Percentiles rank a stretch among this genome's conserved stretches.
Conservation (phyloP, 2,113 vertebrate species). For the Actinemys pallida region DNA sequence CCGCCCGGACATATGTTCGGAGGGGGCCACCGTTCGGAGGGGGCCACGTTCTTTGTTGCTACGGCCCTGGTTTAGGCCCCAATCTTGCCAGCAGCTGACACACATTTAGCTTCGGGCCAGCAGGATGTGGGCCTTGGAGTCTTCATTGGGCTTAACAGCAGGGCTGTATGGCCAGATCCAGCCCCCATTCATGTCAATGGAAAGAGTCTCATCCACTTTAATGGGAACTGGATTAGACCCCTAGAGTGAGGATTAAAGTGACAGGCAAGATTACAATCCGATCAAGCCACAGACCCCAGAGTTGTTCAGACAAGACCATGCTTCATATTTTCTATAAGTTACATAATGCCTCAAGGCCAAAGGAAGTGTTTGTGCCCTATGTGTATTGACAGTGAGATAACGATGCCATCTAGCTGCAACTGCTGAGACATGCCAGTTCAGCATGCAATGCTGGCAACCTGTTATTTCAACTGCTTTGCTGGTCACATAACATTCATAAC, state of each 20-base stretch:
- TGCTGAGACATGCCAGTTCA: rapidly evolving
- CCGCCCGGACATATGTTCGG: no score
- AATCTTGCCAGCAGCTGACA: rapidly evolving
- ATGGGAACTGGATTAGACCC: rapidly evolving
- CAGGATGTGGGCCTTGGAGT: neutral
- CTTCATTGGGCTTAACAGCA: neutral
- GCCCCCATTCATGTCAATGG: neutral
- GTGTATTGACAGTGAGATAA: neutral
- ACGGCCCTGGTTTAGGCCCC: neutral
- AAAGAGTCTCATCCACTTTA: rapidly evolving
- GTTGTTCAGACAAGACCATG: rapidly evolving
- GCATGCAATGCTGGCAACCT: rapidly evolving
- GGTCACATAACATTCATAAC: neutral
- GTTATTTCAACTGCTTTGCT: rapidly evolving
- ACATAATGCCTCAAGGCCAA: neutral
- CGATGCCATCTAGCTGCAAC: slow-evolving; percentile 29
- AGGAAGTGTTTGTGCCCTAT: neutral
- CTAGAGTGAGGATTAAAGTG: rapidly evolving
- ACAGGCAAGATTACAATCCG: rapidly evolving
- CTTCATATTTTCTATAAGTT: rapidly evolving
- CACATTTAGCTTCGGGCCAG: rapidly evolving
- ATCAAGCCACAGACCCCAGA: neutral
- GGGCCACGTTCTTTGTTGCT: no score
- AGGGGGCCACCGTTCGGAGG: no score
- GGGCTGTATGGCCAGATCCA: neutral